Percentiles rank a stretch among this genome's conserved stretches.
Evolutionary conservation across 30 jellyfish, hydroid and myxozoan genomes (phyloP).

Genomic region (Turritopsis rubra): DNA sequence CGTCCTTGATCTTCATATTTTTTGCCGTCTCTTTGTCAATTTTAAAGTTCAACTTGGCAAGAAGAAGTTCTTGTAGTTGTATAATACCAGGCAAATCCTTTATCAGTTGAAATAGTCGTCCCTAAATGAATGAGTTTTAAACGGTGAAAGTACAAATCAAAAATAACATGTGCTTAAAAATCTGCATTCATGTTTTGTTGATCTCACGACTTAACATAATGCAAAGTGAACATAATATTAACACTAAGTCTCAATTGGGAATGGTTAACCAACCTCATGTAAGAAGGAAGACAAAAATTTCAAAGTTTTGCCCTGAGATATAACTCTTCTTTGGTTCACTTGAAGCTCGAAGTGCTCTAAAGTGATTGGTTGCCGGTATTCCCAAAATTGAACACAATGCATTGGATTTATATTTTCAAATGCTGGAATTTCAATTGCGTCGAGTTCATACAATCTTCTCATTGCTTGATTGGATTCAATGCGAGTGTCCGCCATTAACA

Average conservation of each 20-base stretch:
- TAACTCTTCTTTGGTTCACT: not conserved
- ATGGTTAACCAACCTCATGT: not conserved
- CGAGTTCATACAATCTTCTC: slow-evolving; percentile 46
- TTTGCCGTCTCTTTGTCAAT: slow-evolving; percentile 37
- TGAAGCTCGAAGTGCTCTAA: slow-evolving; percentile 29
- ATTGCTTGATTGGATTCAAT: slow-evolving; percentile 24
- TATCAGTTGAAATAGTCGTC: slow-evolving; percentile 25
- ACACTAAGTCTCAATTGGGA: too few species aligned
- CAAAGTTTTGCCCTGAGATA: slow-evolving; percentile 1
- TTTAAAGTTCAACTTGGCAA: slow-evolving; percentile 13
- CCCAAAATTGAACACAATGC: slow-evolving; percentile 46
- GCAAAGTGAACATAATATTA: too few species aligned
- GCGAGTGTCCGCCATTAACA: slow-evolving; percentile 7
- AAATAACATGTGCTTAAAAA: too few species aligned
- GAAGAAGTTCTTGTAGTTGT: slow-evolving; percentile 38
- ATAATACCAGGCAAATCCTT: slow-evolving; percentile 42
- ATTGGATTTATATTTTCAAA: slow-evolving; percentile 15
- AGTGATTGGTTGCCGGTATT: slow-evolving; percentile 44
- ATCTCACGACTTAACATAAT: too few species aligned
- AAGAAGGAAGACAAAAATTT: not conserved
- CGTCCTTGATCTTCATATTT: slow-evolving; percentile 16
- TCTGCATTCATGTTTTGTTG: too few species aligned
- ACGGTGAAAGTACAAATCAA: too few species aligned
- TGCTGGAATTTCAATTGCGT: slow-evolving; percentile 12
- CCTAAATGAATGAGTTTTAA: slow-evolving; percentile 18